Percentiles rank a stretch among this genome's conserved stretches.
Evolutionary conservation across 1,140 invertebrate species (phyloP).

Genomic region (Brachionus paranguensis): DNA sequence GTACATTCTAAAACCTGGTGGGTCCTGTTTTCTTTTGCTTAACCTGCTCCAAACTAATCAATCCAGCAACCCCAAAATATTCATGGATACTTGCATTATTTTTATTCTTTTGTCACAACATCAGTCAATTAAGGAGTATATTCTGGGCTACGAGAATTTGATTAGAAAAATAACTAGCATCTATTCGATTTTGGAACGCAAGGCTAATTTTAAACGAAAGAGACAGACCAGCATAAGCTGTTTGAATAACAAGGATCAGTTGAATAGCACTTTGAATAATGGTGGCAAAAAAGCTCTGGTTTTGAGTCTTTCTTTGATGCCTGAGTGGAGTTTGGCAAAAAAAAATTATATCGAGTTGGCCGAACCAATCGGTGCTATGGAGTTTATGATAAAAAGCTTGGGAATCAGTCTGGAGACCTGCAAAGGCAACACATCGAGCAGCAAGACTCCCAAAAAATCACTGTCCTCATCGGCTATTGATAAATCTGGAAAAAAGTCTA

Average conservation of each 20-base stretch:
- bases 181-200: conserved; percentile 2
- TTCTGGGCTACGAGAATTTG: neutral
- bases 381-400: neutral
- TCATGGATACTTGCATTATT: conserved; percentile 13
- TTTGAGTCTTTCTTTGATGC: neutral
- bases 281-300: neutral
- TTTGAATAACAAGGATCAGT: neutral
- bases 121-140: neutral
- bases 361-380: neutral
- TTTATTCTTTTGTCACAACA: conserved; percentile 35
- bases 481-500: conserved; percentile 18
- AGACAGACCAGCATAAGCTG: neutral
- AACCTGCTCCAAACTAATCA: conserved; percentile 6
- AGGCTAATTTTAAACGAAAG: neutral
- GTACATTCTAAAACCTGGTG: neutral
- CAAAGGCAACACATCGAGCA: neutral
- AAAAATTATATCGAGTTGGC: neutral
- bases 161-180: neutral
- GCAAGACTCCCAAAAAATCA: neutral
- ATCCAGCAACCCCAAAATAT: conserved; percentile 6
- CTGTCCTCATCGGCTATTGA: conserved; percentile 1
- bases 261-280: conserved; percentile 2
- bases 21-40: neutral
- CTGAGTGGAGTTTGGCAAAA: conserved; percentile 29
- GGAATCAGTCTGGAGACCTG: neutral